Evolutionary conservation across 2,113 vertebrate species (phyloP).

Genomic region (Barbus barbus): DNA sequence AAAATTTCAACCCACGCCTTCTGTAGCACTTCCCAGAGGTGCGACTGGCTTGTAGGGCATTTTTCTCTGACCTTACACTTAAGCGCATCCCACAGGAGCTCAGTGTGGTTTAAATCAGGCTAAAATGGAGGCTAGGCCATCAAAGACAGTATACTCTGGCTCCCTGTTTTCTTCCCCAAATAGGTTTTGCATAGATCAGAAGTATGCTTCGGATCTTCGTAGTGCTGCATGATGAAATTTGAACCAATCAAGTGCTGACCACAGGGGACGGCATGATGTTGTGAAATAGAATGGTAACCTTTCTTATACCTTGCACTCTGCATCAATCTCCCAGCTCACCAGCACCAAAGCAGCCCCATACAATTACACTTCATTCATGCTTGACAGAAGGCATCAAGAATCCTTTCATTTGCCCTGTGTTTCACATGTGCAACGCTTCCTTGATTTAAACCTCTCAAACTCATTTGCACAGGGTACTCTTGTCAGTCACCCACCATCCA

Average conservation of each 20-base stretch:
- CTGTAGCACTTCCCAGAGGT: constrained; percentile 24
- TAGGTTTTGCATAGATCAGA: constrained; percentile 3
- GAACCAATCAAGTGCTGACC: constrained; percentile 15
- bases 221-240: constrained; percentile 5
- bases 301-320: background rate
- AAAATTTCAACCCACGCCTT: background rate
- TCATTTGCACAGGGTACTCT: background rate
- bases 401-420: background rate
- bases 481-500: constrained; percentile 7
- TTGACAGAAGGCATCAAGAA: background rate
- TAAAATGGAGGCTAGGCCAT: background rate
- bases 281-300: background rate
- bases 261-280: background rate
- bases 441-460: background rate
- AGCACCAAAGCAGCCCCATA: background rate
- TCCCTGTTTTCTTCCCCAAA: background rate
- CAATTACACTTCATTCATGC: background rate
- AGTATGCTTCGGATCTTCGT: background rate
- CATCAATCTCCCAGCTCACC: background rate
- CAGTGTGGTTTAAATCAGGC: background rate
- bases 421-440: background rate
- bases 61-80: constrained; percentile 18
- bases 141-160: background rate
- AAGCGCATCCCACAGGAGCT: background rate
- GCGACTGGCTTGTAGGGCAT: background rate